Evolutionary conservation across 30 jellyfish, hydroid and myxozoan species (phyloP).

Genomic region (Turritopsis rubra): DNA sequence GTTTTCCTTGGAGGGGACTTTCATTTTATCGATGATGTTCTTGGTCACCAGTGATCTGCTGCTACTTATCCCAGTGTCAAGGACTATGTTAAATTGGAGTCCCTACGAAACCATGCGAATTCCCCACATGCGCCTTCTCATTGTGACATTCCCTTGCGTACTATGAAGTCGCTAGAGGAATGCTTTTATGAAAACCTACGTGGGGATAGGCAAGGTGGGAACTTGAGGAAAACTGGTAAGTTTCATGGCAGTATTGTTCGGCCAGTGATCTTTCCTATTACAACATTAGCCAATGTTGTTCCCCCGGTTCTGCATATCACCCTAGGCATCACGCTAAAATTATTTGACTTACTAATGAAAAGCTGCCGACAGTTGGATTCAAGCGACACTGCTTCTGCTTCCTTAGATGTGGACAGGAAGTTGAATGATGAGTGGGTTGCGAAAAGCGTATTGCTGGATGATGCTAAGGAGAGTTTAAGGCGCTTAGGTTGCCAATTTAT

Average conservation of each 20-base stretch:
- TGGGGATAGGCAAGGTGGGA: background rate
- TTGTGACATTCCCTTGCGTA: conserved; percentile 8
- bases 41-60: conserved; percentile 39
- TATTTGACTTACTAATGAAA: background rate
- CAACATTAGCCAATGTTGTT: conserved; percentile 26
- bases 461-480: background rate
- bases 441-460: background rate
- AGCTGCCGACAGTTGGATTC: background rate
- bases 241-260: conserved; percentile 10
- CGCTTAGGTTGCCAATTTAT: no score
- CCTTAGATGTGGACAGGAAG: no score
- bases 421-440: background rate
- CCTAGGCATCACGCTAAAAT: conserved; percentile 26
- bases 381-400: background rate
- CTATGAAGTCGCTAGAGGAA: background rate
- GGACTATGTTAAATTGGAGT: no score
- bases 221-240: conserved; percentile 17
- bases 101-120: background rate
- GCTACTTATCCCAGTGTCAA: conserved; percentile 24
- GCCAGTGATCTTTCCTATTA: conserved; percentile 30
- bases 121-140: background rate
- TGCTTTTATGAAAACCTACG: background rate
- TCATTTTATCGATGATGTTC: conserved; percentile 14
- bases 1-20: conserved; percentile 8
- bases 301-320: conserved; percentile 48